Base-by-base conservation (phyloP, 2,888 invertebrate species). In the Strigamia maritima region DNA sequence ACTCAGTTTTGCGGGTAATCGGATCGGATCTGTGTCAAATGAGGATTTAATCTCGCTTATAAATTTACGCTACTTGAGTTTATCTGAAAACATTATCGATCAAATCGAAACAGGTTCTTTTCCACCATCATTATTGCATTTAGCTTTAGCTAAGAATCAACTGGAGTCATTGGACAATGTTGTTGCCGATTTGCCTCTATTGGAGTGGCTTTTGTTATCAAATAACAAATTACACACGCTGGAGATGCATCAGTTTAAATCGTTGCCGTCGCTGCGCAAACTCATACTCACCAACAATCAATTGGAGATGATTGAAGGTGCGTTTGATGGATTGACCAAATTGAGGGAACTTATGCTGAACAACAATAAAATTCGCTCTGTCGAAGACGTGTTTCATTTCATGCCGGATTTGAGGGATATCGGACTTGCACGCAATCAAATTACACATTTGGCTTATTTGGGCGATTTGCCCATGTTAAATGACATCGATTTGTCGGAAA, bases 31-130 rank as follows among this genome's bases (percentile, higher is more conserved):
- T 79, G 83, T 89, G 10, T 90, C 90, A 84, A 89, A 90, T 82
- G 90, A 90, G 83, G 90, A 92, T 82, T 93, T 95, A 86, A 89
- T 90, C 80, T 91, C 91, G 60, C 89, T 93, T 78, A 90, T 90
- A 81, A 90, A 92, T 82, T 89, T 97, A 82, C 92, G 92, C 84
- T 95, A 96, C 87, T 90, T 97, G 82, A 94, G 94, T 87, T 88
- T 97, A 82, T 95, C 95, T 85, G 95, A 96, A 87, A 97, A 97
- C 86, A 92, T 93, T 84, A 90, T 97, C 81, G 91, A 91, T 83
- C 91, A 92, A 84, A 90, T 97, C 82, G 93, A 94, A 84, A 90
- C 91, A 31, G 90, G 92, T 84, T 92, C 94, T 22, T 94, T 96
- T 85, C 89, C 90, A 80, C 93, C 93, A 83, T 89, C 91, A 83